Base-by-base conservation (phyloP, 2,888 invertebrate genomes). In the Lepidocyrtinus sp. region DNA sequence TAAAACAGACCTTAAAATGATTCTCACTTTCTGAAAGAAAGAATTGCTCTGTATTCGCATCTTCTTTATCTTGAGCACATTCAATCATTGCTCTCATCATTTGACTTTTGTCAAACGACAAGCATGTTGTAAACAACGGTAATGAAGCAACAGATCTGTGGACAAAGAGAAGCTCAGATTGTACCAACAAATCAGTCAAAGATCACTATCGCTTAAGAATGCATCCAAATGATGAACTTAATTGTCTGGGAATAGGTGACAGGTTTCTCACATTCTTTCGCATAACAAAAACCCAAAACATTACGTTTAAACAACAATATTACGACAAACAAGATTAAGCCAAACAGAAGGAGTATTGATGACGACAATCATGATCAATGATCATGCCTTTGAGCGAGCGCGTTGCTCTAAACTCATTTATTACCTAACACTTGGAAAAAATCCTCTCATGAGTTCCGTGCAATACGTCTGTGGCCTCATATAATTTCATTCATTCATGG, bases 171-270 rank as follows among this genome's bases (percentile, higher is more conserved):
- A 2, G 12, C 15, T 50, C 50, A 50, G 12, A 68, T 59, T 17
- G 59, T 26, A 24, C 65, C 17, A 77, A 75, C 74, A 79, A 79
- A 79, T 79, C 79, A 79, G 69, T 24, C 65, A 25, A 5, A 24
- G 19, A 36, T 21, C 55, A 75, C 1, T 24, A 25, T 59, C 65
- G 15, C 22, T 21, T 26, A 61, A 27, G 63, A 64, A 25, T 50
- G 50, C 50, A 50, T 50, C 17, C 50, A 50, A 15, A 68, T 68
- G 36, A 59, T 63, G 36, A 72, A 55, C 64, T 69, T 79, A 79
- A 79, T 74, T 74, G 74, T 74, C 45, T 69, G 68, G 70, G 79
- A 79, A 79, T 74, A 69, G 73, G 79, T 68, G 73, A 73, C 79
- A 62, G 69, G 79, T 79, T 79, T 74, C 79, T 74, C 74, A 79